These are phyloP conservation scores for Rhynchonycteris naso DNA, from an alignment of 2,797 vertebrate genomes.

Conservation along the genomic window DNA sequence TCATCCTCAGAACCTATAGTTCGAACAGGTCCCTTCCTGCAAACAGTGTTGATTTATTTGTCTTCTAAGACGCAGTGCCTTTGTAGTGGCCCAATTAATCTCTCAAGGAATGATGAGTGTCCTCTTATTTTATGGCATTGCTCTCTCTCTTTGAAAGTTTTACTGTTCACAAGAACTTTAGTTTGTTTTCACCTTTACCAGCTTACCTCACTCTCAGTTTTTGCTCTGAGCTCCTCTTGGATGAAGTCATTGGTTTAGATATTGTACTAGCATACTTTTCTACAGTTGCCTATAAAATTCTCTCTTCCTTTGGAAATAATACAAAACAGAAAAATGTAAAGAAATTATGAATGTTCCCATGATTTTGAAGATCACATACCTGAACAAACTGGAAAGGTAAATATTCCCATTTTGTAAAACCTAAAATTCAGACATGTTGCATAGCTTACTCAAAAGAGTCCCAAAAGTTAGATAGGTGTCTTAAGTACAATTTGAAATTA, in stretches of 20 bases:
- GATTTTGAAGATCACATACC: background rate
- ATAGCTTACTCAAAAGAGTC: background rate
- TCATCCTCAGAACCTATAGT: background rate
- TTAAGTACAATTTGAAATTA: background rate
- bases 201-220: background rate
- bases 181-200: background rate
- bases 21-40: background rate
- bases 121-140: background rate
- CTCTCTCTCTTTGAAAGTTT: background rate
- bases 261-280: background rate
- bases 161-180: background rate
- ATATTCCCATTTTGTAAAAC: background rate
- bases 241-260: background rate
- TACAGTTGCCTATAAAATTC: background rate
- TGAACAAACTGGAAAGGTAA: background rate
- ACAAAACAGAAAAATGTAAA: background rate
- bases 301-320: background rate
- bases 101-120: background rate
- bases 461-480: background rate
- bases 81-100: slow-evolving; percentile 1
- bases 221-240: background rate
- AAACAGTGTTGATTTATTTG: background rate
- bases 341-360: background rate
- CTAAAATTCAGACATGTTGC: background rate
- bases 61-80: background rate